Evolutionary conservation across 2,888 invertebrate species (phyloP).

Genomic region (Lutraria lutraria): DNA sequence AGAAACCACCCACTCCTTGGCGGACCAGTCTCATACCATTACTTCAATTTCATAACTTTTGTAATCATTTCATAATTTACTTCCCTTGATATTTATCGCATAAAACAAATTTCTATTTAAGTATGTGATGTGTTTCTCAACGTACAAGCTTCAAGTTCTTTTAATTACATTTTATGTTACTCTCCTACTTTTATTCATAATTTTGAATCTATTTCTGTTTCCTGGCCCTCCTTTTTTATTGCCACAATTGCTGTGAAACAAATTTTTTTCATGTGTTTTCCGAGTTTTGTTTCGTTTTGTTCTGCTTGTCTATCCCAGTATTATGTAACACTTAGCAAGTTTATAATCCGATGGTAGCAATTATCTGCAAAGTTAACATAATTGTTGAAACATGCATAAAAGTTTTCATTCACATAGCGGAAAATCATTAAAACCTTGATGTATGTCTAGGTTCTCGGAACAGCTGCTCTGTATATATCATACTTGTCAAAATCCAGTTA

Average conservation of each 20-base stretch:
- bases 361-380: slow-evolving; percentile 54
- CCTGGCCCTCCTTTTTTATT: not conserved
- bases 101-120: not conserved
- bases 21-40: not conserved
- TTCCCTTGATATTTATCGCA: not conserved
- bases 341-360: slow-evolving; percentile 46
- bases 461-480: slow-evolving; percentile 67
- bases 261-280: not conserved
- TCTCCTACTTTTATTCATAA: not conserved
- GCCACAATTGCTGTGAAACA: slow-evolving; percentile 11
- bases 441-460: slow-evolving; percentile 30
- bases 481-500: slow-evolving; percentile 69
- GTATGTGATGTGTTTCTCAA: not conserved
- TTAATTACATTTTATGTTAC: not conserved
- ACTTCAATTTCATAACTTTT: not conserved
- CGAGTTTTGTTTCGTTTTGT: not conserved
- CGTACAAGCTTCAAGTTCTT: not conserved
- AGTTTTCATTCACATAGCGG: slow-evolving; percentile 52
- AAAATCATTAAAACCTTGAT: slow-evolving; percentile 56
- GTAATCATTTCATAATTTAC: not conserved
- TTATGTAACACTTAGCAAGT: slow-evolving; percentile 50
- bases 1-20: not conserved
- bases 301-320: slow-evolving; percentile 30
- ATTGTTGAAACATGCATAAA: slow-evolving; percentile 60
- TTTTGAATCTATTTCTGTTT: not conserved